phyloP scores from a whole-genome alignment of 92 coral and sea anemone species.

The Siderastrea radians region DNA sequence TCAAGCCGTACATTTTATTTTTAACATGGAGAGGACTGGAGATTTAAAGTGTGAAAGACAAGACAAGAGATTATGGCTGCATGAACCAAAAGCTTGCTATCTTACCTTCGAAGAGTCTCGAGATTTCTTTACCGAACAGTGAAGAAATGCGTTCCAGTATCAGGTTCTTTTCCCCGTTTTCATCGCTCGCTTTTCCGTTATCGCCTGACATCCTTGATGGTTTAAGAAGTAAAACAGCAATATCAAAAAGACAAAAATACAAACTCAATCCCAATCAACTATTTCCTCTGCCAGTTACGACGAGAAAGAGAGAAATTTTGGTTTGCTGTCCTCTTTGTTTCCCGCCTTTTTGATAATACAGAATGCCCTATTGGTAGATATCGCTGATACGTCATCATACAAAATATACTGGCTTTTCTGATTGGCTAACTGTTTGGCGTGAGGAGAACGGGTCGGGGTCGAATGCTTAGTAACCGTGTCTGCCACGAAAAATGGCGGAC shows the following conservation, averaged over 20 bases:
- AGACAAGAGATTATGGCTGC: too few species aligned
- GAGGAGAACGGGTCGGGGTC: constrained; percentile 23
- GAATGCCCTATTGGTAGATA: constrained; percentile 10
- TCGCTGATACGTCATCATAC: not conserved
- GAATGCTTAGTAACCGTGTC: constrained; percentile 22
- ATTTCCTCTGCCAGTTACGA: not conserved
- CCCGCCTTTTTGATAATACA: constrained; percentile 1
- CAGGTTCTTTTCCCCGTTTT: too few species aligned
- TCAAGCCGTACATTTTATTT: too few species aligned
- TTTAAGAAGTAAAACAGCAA: not conserved
- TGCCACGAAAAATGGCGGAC: constrained; percentile 17
- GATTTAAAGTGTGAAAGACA: too few species aligned
- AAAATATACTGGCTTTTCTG: constrained; percentile 14
- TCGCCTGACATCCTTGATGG: not conserved
- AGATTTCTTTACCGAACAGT: too few species aligned
- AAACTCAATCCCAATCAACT: too few species aligned
- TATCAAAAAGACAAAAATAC: too few species aligned
- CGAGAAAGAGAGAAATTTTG: not conserved
- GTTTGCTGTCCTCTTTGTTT: constrained; percentile 11
- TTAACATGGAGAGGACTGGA: too few species aligned
- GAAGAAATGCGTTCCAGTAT: too few species aligned
- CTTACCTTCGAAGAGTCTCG: too few species aligned
- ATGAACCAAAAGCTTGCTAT: too few species aligned
- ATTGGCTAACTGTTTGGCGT: constrained; percentile 17
- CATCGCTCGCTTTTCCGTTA: too few species aligned